Conservation (phyloP, 2,113 vertebrate species). For the Nothobranchius kuhntae region DNA sequence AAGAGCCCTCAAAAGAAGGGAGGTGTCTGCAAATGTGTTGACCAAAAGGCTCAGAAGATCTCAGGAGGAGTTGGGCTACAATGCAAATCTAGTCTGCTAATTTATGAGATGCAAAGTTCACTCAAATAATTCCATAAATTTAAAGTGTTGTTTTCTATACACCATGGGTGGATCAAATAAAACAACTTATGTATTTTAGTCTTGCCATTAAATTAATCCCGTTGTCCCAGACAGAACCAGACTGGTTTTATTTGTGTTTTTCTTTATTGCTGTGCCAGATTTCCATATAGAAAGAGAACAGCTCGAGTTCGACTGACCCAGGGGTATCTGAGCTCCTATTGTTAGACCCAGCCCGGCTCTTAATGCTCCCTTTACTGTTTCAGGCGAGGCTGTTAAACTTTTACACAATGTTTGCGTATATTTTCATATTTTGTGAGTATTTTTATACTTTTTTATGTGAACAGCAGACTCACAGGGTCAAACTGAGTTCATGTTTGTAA, state of each 20-base stretch:
- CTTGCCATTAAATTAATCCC: slow-evolving; percentile 64
- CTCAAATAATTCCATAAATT: slow-evolving; percentile 46
- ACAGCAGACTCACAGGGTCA: too few species aligned
- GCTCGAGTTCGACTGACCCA: slow-evolving; percentile 12
- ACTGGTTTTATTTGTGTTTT: slow-evolving; percentile 43
- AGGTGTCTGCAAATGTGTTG: slow-evolving; percentile 35
- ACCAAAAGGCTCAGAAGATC: slow-evolving; percentile 54
- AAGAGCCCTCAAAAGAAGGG: slow-evolving; percentile 37
- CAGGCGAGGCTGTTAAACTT: background rate
- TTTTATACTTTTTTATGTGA: too few species aligned
- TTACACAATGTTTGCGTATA: background rate
- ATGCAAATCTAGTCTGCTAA: slow-evolving; percentile 58
- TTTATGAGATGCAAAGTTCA: slow-evolving; percentile 44
- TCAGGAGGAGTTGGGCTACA: slow-evolving; percentile 53
- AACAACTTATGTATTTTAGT: slow-evolving; percentile 64
- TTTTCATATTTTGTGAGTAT: background rate
- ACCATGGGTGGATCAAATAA: slow-evolving; percentile 55
- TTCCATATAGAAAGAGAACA: slow-evolving; percentile 15
- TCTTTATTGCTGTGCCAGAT: slow-evolving; percentile 13
- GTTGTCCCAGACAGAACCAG: slow-evolving; percentile 53
- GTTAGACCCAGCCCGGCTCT: slow-evolving; percentile 12
- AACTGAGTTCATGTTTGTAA: too few species aligned
- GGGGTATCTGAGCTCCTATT: slow-evolving; percentile 1
- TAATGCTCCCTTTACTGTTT: background rate
- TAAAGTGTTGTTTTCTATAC: slow-evolving; percentile 46